phyloP scores from a whole-genome alignment of 23 tunicate species.

The Ascidia mentula region DNA sequence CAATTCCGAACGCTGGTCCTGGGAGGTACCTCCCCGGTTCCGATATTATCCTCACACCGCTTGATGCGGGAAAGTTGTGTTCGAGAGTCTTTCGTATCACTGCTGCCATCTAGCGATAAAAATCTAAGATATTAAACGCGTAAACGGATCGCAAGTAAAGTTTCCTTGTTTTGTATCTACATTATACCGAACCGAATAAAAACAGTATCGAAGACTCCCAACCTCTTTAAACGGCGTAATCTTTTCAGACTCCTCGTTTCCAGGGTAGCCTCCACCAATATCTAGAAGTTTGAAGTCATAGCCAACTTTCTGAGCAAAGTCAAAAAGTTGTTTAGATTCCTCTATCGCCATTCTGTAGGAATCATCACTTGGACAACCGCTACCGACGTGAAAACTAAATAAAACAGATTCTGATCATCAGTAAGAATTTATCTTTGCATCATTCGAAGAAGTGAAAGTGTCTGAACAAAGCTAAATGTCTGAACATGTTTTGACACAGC shows the following conservation, averaged over 20 bases:
- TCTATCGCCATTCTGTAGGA: not conserved
- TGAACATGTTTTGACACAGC: no score
- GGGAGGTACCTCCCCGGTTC: constrained; percentile 53
- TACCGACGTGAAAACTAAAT: not conserved
- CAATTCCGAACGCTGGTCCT: constrained; percentile 32
- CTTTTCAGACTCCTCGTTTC: not conserved
- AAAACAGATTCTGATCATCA: no score
- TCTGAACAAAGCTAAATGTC: no score
- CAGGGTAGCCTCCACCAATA: not conserved
- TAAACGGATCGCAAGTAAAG: no score
- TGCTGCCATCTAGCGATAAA: constrained; percentile 27
- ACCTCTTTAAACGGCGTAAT: not conserved
- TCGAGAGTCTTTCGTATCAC: constrained; percentile 14
- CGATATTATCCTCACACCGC: constrained; percentile 33
- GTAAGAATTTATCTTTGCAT: no score
- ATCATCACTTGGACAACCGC: not conserved
- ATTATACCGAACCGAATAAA: no score
- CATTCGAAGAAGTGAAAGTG: no score
- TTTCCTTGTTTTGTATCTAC: no score
- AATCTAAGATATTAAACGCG: no score
- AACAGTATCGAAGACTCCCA: no score
- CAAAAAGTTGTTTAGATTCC: not conserved
- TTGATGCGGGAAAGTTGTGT: constrained; percentile 18
- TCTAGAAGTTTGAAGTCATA: not conserved
- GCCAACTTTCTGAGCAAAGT: not conserved